Base-by-base conservation (phyloP, 2,797 vertebrate genomes). In the Ara ararauna region DNA sequence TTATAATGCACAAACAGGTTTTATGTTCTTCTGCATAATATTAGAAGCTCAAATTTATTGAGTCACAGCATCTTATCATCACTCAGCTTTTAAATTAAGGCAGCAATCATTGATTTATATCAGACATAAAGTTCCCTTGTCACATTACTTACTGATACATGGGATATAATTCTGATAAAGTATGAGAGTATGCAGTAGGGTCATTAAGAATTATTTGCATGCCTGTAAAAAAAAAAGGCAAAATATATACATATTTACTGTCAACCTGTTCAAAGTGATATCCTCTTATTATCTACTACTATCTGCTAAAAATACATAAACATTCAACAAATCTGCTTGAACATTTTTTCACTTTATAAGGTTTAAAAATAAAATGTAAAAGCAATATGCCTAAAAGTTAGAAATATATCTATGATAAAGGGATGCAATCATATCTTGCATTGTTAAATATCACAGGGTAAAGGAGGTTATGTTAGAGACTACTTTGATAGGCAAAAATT, bases 11-110 rank as follows among this genome's bases (percentile, higher is more conserved):
- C 91, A 98, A 97, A 97, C 95, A 97, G 96, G 48, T 96, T 98
- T 98, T 97, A 98, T 97, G 95, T 94, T 97, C 96, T 94, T 94
- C 95, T 95, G 85, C 91, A 92, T 95, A 96, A 92, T 93, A 97
- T 96, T 96, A 97, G 92, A 94, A 97, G 84, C 77, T 95, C 80
- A 91, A 96, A 97, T 97, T 97, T 97, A 97, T 96, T 85, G 84
- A 97, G 88, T 95, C 92, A 94, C 90, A 94, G 64, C 92, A 92
- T 90, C 92, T 96, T 96, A 96, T 89, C 87, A 96, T 95, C 89
- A 94, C 87, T 91, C 89, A 93, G 81, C 75, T 97, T 97, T 97
- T 96, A 97, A 97, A 97, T 97, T 90, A 95, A 94, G 90, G 91
- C 62, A 94, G 81, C 47, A 71, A 85, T 85, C 92, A 82, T 42